Conservation (phyloP, 2,888 invertebrate species). For the Tenthredo scrophulariae region DNA sequence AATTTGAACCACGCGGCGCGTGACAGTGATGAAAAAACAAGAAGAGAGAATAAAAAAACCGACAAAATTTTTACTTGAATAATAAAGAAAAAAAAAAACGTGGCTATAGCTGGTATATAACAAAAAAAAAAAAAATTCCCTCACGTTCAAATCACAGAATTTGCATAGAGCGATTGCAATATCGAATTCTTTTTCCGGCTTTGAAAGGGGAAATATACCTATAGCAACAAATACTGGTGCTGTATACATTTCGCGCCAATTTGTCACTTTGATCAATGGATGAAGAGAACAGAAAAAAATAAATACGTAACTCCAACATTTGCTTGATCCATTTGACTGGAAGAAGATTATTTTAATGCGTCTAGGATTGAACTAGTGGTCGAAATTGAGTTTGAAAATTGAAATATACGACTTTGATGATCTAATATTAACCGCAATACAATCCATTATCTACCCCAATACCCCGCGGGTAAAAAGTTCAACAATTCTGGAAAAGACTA, state of each 20-base stretch:
- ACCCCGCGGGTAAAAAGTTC: conserved; percentile 14
- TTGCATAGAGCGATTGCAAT: conserved; percentile 47
- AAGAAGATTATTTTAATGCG: not conserved
- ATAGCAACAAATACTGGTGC: not conserved
- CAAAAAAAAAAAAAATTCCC: not conserved
- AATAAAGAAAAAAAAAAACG: not conserved
- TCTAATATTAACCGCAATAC: not conserved
- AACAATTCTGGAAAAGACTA: conserved; percentile 4
- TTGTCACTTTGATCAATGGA: conserved; percentile 13
- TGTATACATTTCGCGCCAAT: conserved; percentile 18
- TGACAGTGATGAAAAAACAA: not conserved
- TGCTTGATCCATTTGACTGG: not conserved
- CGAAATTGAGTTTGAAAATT: not conserved
- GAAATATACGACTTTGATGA: not conserved
- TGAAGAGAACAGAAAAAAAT: not conserved
- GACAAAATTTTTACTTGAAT: not conserved
- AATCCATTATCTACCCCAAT: not conserved
- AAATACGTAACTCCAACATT: not conserved
- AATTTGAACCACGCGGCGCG: conserved; percentile 28
- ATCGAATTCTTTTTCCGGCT: conserved; percentile 40
- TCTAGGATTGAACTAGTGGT: not conserved
- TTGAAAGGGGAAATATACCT: not conserved
- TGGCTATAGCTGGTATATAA: not conserved
- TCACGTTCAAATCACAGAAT: not conserved
- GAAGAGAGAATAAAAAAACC: not conserved